Conservation (phyloP, 2,888 invertebrate species). For the Pomacea canaliculata region DNA sequence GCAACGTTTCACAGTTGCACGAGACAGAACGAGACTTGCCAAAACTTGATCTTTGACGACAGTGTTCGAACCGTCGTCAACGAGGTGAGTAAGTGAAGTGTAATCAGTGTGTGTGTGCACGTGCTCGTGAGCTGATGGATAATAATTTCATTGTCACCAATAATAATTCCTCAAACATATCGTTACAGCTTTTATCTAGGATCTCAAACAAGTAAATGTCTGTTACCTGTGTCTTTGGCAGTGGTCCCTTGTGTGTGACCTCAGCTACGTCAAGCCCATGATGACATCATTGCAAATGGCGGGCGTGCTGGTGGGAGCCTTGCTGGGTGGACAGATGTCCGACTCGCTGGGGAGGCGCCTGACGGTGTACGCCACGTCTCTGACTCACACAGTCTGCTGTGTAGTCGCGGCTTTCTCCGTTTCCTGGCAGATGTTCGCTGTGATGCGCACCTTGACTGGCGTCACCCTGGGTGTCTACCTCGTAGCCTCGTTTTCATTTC, state of each 20-base stretch:
- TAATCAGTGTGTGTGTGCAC: too few relatives aligned
- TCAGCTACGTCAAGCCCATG: neutral
- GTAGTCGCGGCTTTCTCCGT: constrained; percentile 38
- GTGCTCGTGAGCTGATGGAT: too few relatives aligned
- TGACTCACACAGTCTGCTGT: constrained; percentile 2
- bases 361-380: constrained; percentile 10
- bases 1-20: neutral
- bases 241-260: constrained; percentile 24
- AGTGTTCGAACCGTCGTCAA: constrained; percentile 1
- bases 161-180: too few relatives aligned
- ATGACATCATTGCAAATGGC: constrained; percentile 20
- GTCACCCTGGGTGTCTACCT: constrained; percentile 31
- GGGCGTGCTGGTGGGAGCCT: constrained; percentile 15
- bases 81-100: neutral
- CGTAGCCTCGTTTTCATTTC: constrained; percentile 30
- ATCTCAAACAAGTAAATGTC: too few relatives aligned
- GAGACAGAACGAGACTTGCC: neutral
- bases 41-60: neutral
- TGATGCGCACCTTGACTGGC: constrained; percentile 42
- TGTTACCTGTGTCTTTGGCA: neutral
- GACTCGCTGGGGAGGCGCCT: constrained; percentile 13
- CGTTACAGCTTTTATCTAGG: too few relatives aligned
- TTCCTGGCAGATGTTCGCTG: constrained; percentile 49
- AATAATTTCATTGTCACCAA: too few relatives aligned
- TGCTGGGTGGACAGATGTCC: constrained; percentile 6